Base-by-base conservation (phyloP, 2,888 invertebrate species). In the Cinara cedri region DNA sequence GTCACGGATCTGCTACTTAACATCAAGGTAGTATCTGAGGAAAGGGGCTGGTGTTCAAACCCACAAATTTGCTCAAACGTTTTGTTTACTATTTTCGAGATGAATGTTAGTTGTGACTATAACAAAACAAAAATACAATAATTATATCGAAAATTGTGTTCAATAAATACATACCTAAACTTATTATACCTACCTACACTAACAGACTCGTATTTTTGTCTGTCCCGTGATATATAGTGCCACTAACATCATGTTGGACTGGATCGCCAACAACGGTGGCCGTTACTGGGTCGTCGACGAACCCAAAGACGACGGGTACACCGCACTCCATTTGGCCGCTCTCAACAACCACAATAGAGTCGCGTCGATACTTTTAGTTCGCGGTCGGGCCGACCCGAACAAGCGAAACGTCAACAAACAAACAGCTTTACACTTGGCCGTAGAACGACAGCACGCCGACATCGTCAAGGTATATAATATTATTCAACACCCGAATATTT, bases 241-340 rank as follows among this genome's bases (percentile, higher is more conserved):
- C 75, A 75, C 74, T 2, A 54, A 63, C n/a, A 75, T 75, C n/a
- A 65, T 75, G 3, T n/a, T 75, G 13, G 74, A 75, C 34, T 75
- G 74, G 74, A 75, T 75, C 16, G 63, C 74, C 42, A 65, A 21
- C 1, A 65, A 54, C 13, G 63, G 97, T 34, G 65, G 75, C n/a
- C 93, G 95, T 3, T 75, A 24, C 19, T 98, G 98, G 98, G 94
- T 98, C 85, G 97, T 98, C 81, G 98, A 98, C 86, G 98, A 98
- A 87, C 97, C 97, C 84, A 98, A 98, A 86, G 98, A 98, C 86
- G 98, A 98, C 85, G 98, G 98, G 1, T 97, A 97, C 87, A 97
- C 98, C 0, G 97, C 98, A 0, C 89, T 98, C 26, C 97, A 98
- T 87, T 89, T 98, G 83, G 97, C 97, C 0, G 96, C 97, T 0